phyloP scores from a whole-genome alignment of 2,113 vertebrate genomes.

The Laticauda colubrina region DNA sequence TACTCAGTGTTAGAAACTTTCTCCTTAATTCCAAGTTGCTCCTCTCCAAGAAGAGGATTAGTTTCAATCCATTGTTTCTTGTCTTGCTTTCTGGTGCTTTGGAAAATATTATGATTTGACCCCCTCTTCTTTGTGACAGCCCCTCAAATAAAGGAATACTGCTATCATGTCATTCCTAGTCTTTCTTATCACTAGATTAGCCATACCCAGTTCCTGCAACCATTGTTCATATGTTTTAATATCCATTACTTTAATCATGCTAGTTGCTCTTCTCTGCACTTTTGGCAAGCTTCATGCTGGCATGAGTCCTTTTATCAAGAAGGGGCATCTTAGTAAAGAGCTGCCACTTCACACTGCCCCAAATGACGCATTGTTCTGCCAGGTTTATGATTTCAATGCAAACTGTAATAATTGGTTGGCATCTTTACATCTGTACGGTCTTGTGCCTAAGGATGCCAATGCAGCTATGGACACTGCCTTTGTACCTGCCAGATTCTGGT shows the following conservation, averaged over 20 bases:
- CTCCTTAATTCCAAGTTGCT: background rate
- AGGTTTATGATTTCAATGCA: background rate
- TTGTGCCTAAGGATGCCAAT: background rate
- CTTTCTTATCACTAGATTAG: too few relatives aligned
- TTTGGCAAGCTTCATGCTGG: background rate
- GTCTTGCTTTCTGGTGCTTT: background rate
- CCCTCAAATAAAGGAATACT: background rate
- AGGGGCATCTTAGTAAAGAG: background rate
- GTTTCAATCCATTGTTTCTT: background rate
- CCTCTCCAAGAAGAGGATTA: background rate
- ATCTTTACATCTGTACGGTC: background rate
- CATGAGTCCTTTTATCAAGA: background rate
- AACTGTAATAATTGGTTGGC: background rate
- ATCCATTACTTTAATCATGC: background rate
- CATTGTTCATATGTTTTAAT: background rate
- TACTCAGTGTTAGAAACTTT: background rate
- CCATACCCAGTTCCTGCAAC: background rate
- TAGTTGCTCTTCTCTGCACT: background rate
- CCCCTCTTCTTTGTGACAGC: background rate
- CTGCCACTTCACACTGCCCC: background rate
- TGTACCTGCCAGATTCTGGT: background rate
- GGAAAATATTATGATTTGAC: background rate
- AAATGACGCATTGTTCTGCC: background rate
- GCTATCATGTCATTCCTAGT: background rate
- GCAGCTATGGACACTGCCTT: background rate